Evolutionary conservation across 64 coral and sea anemone genomes (phyloP).

Genomic region (Montipora sp.): DNA sequence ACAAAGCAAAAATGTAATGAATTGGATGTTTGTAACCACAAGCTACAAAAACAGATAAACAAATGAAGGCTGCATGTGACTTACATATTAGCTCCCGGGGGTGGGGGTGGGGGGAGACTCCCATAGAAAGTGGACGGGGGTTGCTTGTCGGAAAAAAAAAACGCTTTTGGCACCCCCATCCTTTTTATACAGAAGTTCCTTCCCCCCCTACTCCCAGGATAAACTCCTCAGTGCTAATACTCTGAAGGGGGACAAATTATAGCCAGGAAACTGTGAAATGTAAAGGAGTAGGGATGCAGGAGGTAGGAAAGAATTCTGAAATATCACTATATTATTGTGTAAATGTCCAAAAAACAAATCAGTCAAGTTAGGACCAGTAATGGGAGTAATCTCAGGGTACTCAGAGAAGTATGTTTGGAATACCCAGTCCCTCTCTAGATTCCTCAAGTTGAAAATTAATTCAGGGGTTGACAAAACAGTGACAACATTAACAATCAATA

Average conservation of each 20-base stretch:
- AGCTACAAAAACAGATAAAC: slow-evolving; percentile 3
- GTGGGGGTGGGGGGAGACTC: too few relatives aligned
- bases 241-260: neutral
- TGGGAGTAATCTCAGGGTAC: neutral
- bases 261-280: slow-evolving; percentile 1
- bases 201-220: too few relatives aligned
- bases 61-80: slow-evolving; percentile 5
- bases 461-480: neutral
- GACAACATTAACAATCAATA: too few relatives aligned
- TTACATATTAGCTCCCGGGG: neutral
- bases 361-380: neutral
- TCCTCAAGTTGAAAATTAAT: slow-evolving; percentile 1
- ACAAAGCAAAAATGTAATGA: slow-evolving; percentile 29
- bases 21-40: neutral
- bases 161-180: too few relatives aligned
- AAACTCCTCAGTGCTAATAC: too few relatives aligned
- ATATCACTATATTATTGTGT: neutral
- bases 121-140: too few relatives aligned
- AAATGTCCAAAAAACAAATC: too few relatives aligned
- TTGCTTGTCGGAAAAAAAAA: too few relatives aligned
- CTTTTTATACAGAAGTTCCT: too few relatives aligned
- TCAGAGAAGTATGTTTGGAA: neutral
- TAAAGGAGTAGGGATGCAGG: neutral
- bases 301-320: neutral
- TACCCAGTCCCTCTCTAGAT: neutral